phyloP scores from a whole-genome alignment of 2,888 invertebrate genomes.

The Drosophila fungiperda region DNA sequence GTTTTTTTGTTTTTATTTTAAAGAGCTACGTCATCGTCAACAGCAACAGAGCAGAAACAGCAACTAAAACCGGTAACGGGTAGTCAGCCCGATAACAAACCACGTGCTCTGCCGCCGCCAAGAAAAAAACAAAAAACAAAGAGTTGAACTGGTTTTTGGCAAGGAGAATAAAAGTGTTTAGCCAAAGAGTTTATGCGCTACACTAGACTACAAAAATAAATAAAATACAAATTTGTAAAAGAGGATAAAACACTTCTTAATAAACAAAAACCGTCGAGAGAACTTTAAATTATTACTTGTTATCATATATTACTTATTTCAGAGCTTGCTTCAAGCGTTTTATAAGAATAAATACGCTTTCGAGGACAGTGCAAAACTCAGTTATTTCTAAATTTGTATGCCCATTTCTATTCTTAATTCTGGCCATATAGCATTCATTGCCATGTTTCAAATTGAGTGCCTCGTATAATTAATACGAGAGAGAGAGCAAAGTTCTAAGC shows the following conservation, averaged over 20 bases:
- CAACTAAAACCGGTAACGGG: conserved; percentile 58
- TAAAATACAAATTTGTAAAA: no score
- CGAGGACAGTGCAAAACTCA: not conserved
- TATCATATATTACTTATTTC: no score
- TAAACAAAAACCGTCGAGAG: not conserved
- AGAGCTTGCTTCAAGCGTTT: not conserved
- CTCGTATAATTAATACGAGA: conserved; percentile 55
- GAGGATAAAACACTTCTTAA: not conserved
- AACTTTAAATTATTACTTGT: not conserved
- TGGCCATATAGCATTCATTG: conserved; percentile 38
- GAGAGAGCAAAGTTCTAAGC: conserved; percentile 33
- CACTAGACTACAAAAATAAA: not conserved
- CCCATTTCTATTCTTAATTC: conserved; percentile 8
- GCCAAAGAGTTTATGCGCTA: not conserved
- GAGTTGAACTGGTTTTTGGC: conserved; percentile 62
- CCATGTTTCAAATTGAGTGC: conserved; percentile 52
- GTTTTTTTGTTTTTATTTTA: conserved; percentile 10
- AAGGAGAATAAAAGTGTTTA: not conserved
- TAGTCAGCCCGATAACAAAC: conserved; percentile 55
- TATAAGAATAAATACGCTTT: not conserved
- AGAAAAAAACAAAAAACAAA: conserved; percentile 43
- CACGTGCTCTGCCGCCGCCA: conserved; percentile 73
- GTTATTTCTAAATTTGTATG: not conserved
- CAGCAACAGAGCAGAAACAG: conserved; percentile 26
- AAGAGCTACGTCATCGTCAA: conserved; percentile 66